Evolutionary conservation across 2,888 invertebrate genomes (phyloP).

Genomic region (Chirona hameri): DNA sequence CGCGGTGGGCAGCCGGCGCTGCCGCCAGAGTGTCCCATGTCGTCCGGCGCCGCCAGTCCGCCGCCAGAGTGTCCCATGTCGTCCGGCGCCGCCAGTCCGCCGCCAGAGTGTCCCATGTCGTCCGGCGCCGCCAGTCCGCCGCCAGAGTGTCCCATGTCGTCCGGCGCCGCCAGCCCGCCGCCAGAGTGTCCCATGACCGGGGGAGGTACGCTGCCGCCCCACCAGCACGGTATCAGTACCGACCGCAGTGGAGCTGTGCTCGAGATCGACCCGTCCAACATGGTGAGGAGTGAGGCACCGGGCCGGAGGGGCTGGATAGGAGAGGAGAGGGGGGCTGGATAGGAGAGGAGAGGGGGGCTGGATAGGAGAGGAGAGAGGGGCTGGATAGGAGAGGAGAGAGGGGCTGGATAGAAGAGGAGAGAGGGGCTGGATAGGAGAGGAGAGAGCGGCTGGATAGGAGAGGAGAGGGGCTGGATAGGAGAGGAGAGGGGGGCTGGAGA

Average conservation of each 20-base stretch:
- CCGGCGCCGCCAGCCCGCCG: conserved; percentile 42
- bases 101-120: conserved; percentile 74
- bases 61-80: conserved; percentile 65
- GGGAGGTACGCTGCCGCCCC: conserved; percentile 44
- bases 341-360: no score
- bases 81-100: no score
- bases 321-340: no score
- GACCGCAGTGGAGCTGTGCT: conserved; percentile 39
- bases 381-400: no score
- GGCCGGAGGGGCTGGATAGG: no score
- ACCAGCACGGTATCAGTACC: conserved; percentile 36
- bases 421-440: no score
- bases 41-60: conserved; percentile 47
- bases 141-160: conserved; percentile 69
- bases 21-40: conserved; percentile 66
- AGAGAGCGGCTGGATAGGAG: no score
- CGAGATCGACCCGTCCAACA: conserved; percentile 78
- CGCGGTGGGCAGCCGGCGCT: conserved; percentile 43
- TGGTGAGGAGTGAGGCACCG: conserved; percentile 54
- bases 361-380: no score
- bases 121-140: conserved; percentile 45
- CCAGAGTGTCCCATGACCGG: conserved; percentile 71
- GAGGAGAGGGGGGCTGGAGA: no score
- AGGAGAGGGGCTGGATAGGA: no score
- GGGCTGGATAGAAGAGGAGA: no score